A percentile compares a stretch with the other conserved stretches of the same genome.
Evolutionary conservation across 2,113 vertebrate species (phyloP).

Genomic region (Marcusenius ussheri): DNA sequence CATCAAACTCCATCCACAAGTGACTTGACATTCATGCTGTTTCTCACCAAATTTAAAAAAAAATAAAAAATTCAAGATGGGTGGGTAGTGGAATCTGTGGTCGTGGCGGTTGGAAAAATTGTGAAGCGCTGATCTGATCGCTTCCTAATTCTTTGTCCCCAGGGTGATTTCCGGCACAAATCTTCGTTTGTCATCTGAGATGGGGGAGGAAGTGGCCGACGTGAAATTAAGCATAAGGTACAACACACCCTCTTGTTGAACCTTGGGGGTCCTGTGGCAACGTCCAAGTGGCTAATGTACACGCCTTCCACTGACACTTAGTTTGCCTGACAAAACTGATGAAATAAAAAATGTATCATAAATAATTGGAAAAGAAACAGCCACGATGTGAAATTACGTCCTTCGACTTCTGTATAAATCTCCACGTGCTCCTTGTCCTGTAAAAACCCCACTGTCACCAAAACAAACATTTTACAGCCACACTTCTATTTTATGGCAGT

Average conservation of each 20-base stretch:
- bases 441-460: slow-evolving; percentile 29
- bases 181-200: slow-evolving; percentile 93
- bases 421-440: slow-evolving; percentile 14
- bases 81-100: not conserved
- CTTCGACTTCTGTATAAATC: slow-evolving; percentile 17
- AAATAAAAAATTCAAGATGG: no score
- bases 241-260: slow-evolving; percentile 51
- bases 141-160: slow-evolving; percentile 32
- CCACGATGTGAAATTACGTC: not conserved
- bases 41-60: not conserved
- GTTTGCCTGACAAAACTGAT: slow-evolving; percentile 62
- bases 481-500: slow-evolving; percentile 33
- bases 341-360: not conserved
- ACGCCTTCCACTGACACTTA: slow-evolving; percentile 35
- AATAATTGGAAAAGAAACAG: not conserved
- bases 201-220: slow-evolving; percentile 8
- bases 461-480: not conserved
- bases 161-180: slow-evolving; percentile 98
- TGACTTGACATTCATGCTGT: not conserved
- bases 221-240: slow-evolving; percentile 27
- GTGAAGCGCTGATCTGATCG: not conserved
- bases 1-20: not conserved
- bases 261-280: slow-evolving; percentile 35
- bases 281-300: slow-evolving; percentile 39
- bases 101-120: not conserved